These are phyloP conservation scores for Mimas tiliae DNA, from an alignment of 2,888 invertebrate species.

Conservation along the genomic window DNA sequence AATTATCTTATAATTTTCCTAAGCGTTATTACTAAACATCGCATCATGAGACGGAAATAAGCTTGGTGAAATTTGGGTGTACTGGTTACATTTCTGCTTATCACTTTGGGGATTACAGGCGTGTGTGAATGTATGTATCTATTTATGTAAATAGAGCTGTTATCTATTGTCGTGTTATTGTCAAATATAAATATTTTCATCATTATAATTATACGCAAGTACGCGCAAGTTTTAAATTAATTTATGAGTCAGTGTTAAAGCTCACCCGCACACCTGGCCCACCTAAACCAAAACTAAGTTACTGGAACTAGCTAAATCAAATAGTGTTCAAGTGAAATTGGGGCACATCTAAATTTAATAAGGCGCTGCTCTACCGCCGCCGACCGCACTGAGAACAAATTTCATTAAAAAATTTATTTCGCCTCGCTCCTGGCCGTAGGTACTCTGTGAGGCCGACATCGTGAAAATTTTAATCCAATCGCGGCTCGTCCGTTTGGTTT, in stretches of 20 bases:
- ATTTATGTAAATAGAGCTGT: no score
- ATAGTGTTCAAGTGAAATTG: conserved; percentile 38
- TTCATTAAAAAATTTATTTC: conserved; percentile 47
- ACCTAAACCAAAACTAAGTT: conserved; percentile 20
- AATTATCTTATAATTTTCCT: not conserved
- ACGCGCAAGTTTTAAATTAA: no score
- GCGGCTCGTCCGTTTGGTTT: conserved; percentile 22
- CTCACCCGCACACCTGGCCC: not conserved
- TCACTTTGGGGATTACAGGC: no score
- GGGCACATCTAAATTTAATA: conserved; percentile 52
- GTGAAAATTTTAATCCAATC: conserved; percentile 41
- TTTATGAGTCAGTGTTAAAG: no score
- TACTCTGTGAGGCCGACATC: conserved; percentile 28
- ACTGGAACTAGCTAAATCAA: conserved; percentile 28
- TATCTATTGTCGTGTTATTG: no score
- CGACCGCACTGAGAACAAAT: conserved; percentile 36
- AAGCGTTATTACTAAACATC: no score
- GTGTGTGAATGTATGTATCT: no score
- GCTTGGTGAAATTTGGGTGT: no score
- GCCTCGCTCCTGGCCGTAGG: conserved; percentile 22
- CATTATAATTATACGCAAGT: no score
- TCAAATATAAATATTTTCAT: no score
- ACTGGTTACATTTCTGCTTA: no score
- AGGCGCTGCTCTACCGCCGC: conserved; percentile 30
- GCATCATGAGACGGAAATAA: no score